Evolutionary conservation across 2,797 vertebrate genomes (phyloP), one percentile per base, ranked within the genome.

Genomic region (Prunella strophiata): DNA sequence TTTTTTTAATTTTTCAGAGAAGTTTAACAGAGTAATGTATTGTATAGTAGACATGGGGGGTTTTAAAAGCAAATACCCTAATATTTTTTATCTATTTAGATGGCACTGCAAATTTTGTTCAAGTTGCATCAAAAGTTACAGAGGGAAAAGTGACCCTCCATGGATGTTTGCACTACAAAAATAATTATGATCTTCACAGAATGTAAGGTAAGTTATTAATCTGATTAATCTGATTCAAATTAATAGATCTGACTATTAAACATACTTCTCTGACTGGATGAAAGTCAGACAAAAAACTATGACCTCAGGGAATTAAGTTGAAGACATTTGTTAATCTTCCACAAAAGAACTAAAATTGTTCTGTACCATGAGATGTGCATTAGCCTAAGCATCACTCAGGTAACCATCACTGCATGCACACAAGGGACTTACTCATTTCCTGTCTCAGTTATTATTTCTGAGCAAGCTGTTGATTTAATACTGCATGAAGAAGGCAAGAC

Each of bases 381-480:
- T 84, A 90, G 26, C 50, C 47, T 61, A 61, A 90, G 38, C 30
- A 84, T 84, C 76, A 18, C 62, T 84, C 88, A 74, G 65, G 45
- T 91, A 94, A 81, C 57, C 59, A 75, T 65, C 36, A 30, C 61
- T 30, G 16, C 2, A 0, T 47, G 32, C 48, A 87, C 89, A 80
- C 57, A 77, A 48, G 83, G 61, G 88, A 91, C 45, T 80, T 91
- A 55, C 36, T 88, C 50, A 61, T 72, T 84, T 66, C 32, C 58
- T 68, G 32, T 61, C 62, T 91, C 73, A 91, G 78, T 34, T 80
- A 74, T 57, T 85, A 77, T 77, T 93, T 85, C 83, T 81, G 76
- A 94, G 61, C 40, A 86, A 68, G 61, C 38, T 61, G 47, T 75
- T 94, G 83, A 81, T 88, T 95, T 94, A 89, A 88, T 72, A 66